phyloP scores from a whole-genome alignment of 2,797 vertebrate species.

The Aldrovandia affinis region DNA sequence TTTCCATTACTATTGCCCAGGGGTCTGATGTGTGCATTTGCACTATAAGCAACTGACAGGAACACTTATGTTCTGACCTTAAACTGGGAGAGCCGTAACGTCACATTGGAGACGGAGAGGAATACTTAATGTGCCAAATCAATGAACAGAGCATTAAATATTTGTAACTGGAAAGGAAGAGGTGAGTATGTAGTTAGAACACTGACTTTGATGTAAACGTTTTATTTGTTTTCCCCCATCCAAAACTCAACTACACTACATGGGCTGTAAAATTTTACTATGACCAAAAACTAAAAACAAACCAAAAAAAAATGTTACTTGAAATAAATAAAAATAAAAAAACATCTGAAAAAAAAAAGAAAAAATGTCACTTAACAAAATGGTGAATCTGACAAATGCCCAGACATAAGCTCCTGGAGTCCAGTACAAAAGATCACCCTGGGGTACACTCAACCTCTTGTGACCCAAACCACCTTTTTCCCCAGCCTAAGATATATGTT shows the following conservation, averaged over 20 bases:
- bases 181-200: background rate
- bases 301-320: conserved; percentile 83
- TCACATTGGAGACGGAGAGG: too few species aligned
- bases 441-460: conserved; percentile 34
- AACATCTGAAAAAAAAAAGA: conserved; percentile 74
- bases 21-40: background rate
- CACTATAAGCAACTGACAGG: background rate
- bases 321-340: conserved; percentile 85
- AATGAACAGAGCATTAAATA: background rate
- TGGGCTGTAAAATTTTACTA: conserved; percentile 87
- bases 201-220: conserved; percentile 82
- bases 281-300: conserved; percentile 69
- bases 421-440: conserved; percentile 47
- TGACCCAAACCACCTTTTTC: conserved; percentile 57
- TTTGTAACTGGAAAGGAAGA: background rate
- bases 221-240: conserved; percentile 83
- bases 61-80: background rate
- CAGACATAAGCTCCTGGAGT: conserved; percentile 66
- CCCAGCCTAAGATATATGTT: conserved; percentile 52
- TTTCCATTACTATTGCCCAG: background rate
- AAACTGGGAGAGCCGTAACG: background rate
- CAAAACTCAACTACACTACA: conserved; percentile 88
- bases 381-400: conserved; percentile 83
- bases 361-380: conserved; percentile 88
- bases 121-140: background rate